Percentiles rank a stretch among this genome's conserved stretches.
These are phyloP conservation scores for Periphyllus acericola DNA, from an alignment of 2,888 invertebrate species.

Conservation along the genomic window DNA sequence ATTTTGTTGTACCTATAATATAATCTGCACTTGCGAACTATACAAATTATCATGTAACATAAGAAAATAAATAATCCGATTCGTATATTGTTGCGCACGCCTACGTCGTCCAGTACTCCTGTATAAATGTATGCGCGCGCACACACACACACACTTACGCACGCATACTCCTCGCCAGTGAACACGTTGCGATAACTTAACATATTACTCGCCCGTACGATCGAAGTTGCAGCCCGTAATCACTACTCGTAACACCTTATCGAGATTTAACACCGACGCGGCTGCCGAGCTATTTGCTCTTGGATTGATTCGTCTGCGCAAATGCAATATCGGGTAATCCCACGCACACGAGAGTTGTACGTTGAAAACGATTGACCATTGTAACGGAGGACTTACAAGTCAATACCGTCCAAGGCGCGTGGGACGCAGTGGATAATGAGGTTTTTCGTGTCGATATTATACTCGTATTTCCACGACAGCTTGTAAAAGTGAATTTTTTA, in stretches of 20 bases:
- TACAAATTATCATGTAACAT: not conserved
- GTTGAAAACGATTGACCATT: not conserved
- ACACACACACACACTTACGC: not conserved
- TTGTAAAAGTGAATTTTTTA: not conserved
- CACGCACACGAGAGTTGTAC: not conserved
- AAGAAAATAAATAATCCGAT: not conserved
- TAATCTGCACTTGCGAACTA: no score
- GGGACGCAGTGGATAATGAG: not conserved
- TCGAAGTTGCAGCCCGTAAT: not conserved
- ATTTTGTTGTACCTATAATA: no score
- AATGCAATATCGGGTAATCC: not conserved
- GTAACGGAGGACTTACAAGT: conserved; percentile 1
- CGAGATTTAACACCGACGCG: conserved; percentile 1
- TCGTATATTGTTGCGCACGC: not conserved
- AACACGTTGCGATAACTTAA: not conserved
- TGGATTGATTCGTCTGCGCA: not conserved
- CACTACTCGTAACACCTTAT: not conserved
- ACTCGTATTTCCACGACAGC: not conserved
- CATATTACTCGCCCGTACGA: not conserved
- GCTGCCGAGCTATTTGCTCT: not conserved
- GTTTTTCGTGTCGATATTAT: not conserved
- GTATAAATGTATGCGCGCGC: not conserved
- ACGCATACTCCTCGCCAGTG: not conserved
- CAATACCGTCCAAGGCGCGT: not conserved
- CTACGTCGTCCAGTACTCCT: no score